Percentiles rank a stretch among this genome's conserved stretches.
These are phyloP conservation scores for Dendronephthya gigantea DNA, from an alignment of 64 coral and sea anemone species.

Conservation along the genomic window DNA sequence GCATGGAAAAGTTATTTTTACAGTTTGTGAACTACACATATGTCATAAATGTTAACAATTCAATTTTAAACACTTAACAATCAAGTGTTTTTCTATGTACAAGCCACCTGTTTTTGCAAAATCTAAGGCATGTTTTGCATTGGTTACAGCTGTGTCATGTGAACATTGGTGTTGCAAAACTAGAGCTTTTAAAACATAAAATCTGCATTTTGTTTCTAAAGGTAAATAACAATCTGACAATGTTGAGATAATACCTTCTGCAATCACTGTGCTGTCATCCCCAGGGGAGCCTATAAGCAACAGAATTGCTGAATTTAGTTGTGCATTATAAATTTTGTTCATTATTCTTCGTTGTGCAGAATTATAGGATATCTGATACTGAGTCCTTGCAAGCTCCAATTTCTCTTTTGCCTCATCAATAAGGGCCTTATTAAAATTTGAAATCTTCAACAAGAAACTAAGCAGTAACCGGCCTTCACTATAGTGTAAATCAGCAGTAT, in stretches of 20 bases:
- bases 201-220: not conserved
- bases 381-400: constrained; percentile 48
- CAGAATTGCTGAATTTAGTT: not conserved
- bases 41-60: too few species aligned
- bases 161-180: not conserved
- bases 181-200: not conserved
- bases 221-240: not conserved
- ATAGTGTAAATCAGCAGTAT: constrained; percentile 68
- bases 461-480: constrained; percentile 62
- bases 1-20: too few species aligned
- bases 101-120: not conserved
- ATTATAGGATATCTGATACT: not conserved
- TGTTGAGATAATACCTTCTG: not conserved
- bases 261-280: not conserved
- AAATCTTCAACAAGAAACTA: constrained; percentile 62
- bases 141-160: not conserved
- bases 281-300: not conserved
- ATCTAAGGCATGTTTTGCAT: not conserved
- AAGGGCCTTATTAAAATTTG: constrained; percentile 58
- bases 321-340: not conserved
- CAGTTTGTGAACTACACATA: not conserved
- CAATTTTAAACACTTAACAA: not conserved
- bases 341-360: not conserved
- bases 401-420: constrained; percentile 57
- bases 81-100: not conserved